Base-by-base conservation (phyloP, 2,888 invertebrate species). In the Nysson spinosus region DNA sequence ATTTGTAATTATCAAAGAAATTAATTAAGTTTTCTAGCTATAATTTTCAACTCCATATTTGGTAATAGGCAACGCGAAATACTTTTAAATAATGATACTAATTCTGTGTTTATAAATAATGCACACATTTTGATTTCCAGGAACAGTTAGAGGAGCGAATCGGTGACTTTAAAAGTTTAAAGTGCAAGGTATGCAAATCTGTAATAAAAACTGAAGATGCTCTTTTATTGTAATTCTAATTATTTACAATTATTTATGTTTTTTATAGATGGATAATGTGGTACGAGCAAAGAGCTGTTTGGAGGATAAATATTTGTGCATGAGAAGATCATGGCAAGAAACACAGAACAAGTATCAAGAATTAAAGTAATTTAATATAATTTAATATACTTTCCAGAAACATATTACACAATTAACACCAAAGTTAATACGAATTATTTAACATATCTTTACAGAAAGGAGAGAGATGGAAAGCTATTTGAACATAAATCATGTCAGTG, bases 181-280 rank as follows among this genome's bases (percentile, higher is more conserved):
- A 77, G 55, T 54, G 66, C 24, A 73, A 84, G 78, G 85, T 84
- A 74, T 11, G 37, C 9, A 52, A 16, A 5, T 4, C 16, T 14
- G 12, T 39, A 9, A 9, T 32, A 17, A 20, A 43, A 47, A 19
- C 7, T 17, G 9, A 26, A 1, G 39, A 24, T 5, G 14, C 1
- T 7, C 6, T 11, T 24, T 34, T 11, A 40, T 12, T 42, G 3
- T 6, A n/a, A 32, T 7, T 20, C 19, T 22, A 0, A 22, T 14
- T n/a, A 4, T 4, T n/a, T 4, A 52, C 50, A 34, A 7, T 35
- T 11, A 14, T 28, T 20, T 42, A 35, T 6, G 30, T 42, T 62
- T 43, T 37, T 75, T 57, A 9, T 11, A 84, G 83, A 52, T 81
- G 19, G 57, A 80, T 39, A 52, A 43, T 61, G 49, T 83, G 3